phyloP scores from a whole-genome alignment of 2,888 invertebrate genomes.

The Galerucella nymphaeae region DNA sequence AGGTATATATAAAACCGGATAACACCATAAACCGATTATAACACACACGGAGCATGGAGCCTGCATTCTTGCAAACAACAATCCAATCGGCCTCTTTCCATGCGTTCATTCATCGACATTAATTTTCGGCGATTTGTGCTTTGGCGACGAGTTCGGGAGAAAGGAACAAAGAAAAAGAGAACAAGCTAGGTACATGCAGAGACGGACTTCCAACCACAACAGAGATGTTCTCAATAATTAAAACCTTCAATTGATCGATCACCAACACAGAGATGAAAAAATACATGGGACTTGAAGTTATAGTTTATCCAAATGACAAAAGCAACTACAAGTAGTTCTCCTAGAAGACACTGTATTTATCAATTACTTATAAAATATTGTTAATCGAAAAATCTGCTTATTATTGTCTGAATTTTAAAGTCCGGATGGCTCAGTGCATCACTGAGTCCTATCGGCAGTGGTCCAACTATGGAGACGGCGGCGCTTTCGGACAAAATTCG shows the following conservation, averaged over 20 bases:
- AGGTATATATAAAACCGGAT: not conserved
- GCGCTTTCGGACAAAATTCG: conserved; percentile 20
- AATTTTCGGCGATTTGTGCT: conserved; percentile 23
- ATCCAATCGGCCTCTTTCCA: conserved; percentile 9
- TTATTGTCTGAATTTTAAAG: no score
- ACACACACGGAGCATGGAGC: not conserved
- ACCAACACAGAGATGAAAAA: no score
- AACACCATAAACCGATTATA: not conserved
- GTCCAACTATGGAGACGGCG: conserved; percentile 13
- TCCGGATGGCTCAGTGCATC: not conserved
- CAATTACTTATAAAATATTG: not conserved
- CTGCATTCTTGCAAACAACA: conserved; percentile 10
- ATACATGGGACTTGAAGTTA: no score
- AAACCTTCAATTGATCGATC: no score
- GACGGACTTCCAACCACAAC: not conserved
- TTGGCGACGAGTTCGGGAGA: not conserved
- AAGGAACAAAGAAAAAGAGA: not conserved
- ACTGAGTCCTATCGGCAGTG: conserved; percentile 5
- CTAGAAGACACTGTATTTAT: not conserved
- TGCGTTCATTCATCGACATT: conserved; percentile 22
- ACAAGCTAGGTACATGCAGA: not conserved
- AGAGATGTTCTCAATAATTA: no score
- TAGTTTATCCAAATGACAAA: no score
- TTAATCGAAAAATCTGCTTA: no score
- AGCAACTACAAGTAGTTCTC: no score